A percentile compares a stretch with the other conserved stretches of the same genome.
These are phyloP conservation scores for Embiotoca jacksoni DNA, from an alignment of 2,113 vertebrate species.

Conservation along the genomic window DNA sequence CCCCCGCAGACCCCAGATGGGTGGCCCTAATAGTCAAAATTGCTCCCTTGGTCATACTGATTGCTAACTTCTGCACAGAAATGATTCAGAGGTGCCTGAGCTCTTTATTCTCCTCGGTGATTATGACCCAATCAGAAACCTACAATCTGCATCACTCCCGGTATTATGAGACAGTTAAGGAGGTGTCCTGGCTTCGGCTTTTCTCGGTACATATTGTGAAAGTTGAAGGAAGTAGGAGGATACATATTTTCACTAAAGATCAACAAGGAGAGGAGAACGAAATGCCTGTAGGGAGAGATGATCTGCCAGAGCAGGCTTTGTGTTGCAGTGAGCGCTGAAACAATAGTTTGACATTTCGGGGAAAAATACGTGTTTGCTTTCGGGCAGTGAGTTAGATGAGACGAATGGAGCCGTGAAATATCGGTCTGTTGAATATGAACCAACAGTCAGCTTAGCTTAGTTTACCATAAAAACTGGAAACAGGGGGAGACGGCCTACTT, in stretches of 20 bases:
- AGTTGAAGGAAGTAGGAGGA: neutral
- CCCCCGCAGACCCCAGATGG: conserved; percentile 53
- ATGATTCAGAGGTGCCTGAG: conserved; percentile 46
- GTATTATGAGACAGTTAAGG: conserved; percentile 12
- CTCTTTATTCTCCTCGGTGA: conserved; percentile 53
- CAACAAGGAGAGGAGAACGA: neutral
- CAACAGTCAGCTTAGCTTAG: too few relatives aligned
- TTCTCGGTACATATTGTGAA: conserved; percentile 3
- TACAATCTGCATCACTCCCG: conserved; percentile 52
- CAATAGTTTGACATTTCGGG: too few relatives aligned
- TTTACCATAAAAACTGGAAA: too few relatives aligned
- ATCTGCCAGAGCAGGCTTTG: neutral
- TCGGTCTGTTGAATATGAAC: neutral
- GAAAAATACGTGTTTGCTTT: too few relatives aligned
- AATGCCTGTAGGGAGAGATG: neutral
- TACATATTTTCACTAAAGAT: conserved; percentile 13
- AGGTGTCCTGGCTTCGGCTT: conserved; percentile 37
- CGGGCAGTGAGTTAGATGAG: too few relatives aligned
- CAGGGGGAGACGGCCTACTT: too few relatives aligned
- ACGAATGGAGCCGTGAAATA: too few relatives aligned
- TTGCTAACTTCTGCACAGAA: conserved; percentile 74
- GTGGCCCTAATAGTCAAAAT: conserved; percentile 74
- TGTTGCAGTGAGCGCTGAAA: too few relatives aligned
- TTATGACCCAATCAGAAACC: conserved; percentile 53
- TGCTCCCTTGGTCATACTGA: conserved; percentile 63